A percentile compares a stretch with the other conserved stretches of the same genome.
These are phyloP conservation scores for Sylvilagus floridanus DNA, from an alignment of 2,797 vertebrate species.

Conservation along the genomic window DNA sequence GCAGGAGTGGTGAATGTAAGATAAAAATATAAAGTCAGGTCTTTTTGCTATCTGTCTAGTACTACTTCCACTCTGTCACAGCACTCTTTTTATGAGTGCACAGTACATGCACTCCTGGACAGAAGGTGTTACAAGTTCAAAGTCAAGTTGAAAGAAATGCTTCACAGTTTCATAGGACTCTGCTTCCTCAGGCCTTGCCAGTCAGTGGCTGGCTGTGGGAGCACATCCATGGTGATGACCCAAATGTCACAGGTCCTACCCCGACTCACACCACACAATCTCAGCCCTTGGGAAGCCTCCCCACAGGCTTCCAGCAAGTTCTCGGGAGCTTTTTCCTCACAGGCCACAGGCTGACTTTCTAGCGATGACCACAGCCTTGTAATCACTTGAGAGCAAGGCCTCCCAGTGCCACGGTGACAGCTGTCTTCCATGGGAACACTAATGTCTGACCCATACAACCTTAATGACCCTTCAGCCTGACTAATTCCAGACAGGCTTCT, in stretches of 20 bases:
- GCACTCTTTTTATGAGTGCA: not conserved
- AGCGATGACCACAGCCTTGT: not conserved
- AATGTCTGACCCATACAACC: not conserved
- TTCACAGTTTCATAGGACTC: not conserved
- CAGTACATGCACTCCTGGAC: not conserved
- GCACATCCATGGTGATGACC: not conserved
- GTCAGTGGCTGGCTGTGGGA: not conserved
- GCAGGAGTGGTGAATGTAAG: not conserved
- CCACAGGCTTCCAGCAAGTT: rapidly evolving
- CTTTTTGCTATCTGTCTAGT: not conserved
- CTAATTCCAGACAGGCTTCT: not conserved
- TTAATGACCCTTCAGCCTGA: not conserved
- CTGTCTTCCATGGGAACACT: rapidly evolving
- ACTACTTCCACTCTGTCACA: not conserved
- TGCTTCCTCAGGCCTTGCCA: not conserved
- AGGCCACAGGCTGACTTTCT: not conserved
- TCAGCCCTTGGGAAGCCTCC: not conserved
- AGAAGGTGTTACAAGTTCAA: not conserved
- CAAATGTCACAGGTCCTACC: not conserved
- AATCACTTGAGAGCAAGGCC: not conserved
- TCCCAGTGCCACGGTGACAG: rapidly evolving
- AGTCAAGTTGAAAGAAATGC: not conserved
- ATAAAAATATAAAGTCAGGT: not conserved
- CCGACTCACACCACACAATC: not conserved
- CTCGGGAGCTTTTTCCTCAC: not conserved